Base-by-base conservation (phyloP, 2,113 vertebrate genomes). In the Nesoenas mayeri region DNA sequence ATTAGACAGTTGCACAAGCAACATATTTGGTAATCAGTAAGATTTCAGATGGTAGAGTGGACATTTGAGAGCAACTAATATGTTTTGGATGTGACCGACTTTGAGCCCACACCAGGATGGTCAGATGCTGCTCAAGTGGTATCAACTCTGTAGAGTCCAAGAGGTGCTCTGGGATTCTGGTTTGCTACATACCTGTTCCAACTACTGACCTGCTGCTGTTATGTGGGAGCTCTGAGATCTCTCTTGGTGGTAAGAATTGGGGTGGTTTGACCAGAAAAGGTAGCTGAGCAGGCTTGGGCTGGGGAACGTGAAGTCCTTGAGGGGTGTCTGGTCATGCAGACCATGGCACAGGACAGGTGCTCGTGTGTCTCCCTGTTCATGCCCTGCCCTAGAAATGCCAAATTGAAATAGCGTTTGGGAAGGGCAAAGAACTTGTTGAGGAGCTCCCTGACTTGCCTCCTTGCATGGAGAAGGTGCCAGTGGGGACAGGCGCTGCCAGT, bases 1-100 rank as follows among this genome's bases (percentile, higher is more conserved):
- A 87, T 94, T 89, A 79, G 90, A 18, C 83, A 95, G 56, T 56
- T n/a, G 11, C 70, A 67, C 85, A 78, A 74, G 58, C 62, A 85
- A 8, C 36, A 7, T 15, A 11, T 13, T 95, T 2, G 8, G 66
- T 79, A 60, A 72, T n/a, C 3, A 15, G 72, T 42, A 78, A 29
- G 75, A 40, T 79, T 88, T 93, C 71, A 73, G 48, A 29, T 47
- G n/a, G 15, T 20, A 10, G 71, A 22, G 86, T 89, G 92, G 88
- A 80, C 93, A 90, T 96, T 71, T 75, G 69, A 64, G 82, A 89
- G 58, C 25, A 1, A 89, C 75, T 79, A 74, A 75, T 5, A 13
- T 26, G 20, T 91, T 89, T 86, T 70, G 67, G 77, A 71, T 0
- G 10, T 65, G 51, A 24, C 12, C 21, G 58, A 34, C 83, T 84